Evolutionary conservation across 2,797 vertebrate genomes (phyloP).

Genomic region (Myotis myotis): DNA sequence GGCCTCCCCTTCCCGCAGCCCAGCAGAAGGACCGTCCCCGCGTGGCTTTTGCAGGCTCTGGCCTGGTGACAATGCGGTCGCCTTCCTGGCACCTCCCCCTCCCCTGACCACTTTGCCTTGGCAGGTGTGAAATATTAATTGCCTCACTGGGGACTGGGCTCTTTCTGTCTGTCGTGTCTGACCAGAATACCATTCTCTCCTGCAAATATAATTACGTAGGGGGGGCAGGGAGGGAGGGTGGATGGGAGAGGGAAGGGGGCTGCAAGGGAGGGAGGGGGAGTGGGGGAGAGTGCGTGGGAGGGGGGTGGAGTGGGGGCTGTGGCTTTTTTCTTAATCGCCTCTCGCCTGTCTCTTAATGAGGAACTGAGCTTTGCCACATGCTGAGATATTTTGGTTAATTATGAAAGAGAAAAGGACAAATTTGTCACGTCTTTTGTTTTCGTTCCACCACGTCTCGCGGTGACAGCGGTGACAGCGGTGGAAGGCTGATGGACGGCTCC

Average conservation of each 20-base stretch:
- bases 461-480: conserved; percentile 77
- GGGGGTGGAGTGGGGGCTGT: conserved; percentile 44
- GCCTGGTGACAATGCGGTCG: conserved; percentile 30
- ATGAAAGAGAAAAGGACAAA: conserved; percentile 86
- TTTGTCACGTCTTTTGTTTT: conserved; percentile 89
- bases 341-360: conserved; percentile 86
- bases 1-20: neutral
- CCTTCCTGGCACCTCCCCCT: conserved; percentile 59
- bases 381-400: conserved; percentile 88
- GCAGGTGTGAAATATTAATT: conserved; percentile 92
- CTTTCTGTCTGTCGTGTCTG: conserved; percentile 84
- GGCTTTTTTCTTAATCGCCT: conserved; percentile 82
- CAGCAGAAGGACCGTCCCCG: conserved; percentile 60
- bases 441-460: conserved; percentile 75
- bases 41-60: conserved; percentile 50
- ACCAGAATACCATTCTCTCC: conserved; percentile 85
- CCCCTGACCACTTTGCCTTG: conserved; percentile 80
- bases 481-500: conserved; percentile 80
- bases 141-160: conserved; percentile 85
- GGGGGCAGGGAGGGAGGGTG: neutral
- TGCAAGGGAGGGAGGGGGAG: neutral
- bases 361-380: conserved; percentile 84
- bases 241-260: neutral
- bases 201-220: conserved; percentile 84
- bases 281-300: conserved; percentile 73